A percentile compares a stretch with the other conserved stretches of the same genome.
Conservation (phyloP, 2,113 vertebrate genomes). For the Muntiacus muntjak region DNA sequence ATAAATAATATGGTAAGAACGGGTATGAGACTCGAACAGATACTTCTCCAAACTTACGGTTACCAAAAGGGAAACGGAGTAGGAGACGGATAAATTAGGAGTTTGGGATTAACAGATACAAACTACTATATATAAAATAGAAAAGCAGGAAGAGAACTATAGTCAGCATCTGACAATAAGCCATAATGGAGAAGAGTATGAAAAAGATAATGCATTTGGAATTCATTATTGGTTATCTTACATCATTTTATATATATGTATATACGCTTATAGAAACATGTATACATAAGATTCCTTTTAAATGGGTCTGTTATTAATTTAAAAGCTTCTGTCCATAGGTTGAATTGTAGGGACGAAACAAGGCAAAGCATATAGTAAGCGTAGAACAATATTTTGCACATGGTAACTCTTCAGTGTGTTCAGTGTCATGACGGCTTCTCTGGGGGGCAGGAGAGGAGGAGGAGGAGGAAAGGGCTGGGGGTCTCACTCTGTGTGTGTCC, state of each 20-base stretch:
- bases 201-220: neutral
- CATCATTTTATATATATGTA: neutral
- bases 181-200: neutral
- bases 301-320: neutral
- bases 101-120: neutral
- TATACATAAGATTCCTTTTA: no score
- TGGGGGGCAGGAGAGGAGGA: neutral
- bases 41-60: neutral
- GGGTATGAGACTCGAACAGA: neutral
- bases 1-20: neutral
- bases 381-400: neutral
- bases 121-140: neutral
- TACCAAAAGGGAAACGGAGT: neutral
- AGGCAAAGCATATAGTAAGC: neutral
- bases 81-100: neutral
- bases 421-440: neutral
- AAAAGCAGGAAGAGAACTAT: neutral
- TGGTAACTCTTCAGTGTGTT: neutral
- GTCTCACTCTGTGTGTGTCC: constrained; percentile 80
- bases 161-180: neutral
- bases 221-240: neutral
- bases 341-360: neutral
- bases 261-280: neutral
- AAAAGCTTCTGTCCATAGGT: neutral
- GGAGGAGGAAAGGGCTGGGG: no score